Base-by-base conservation (phyloP, 2,797 vertebrate species). In the Darevskia nairensis region DNA sequence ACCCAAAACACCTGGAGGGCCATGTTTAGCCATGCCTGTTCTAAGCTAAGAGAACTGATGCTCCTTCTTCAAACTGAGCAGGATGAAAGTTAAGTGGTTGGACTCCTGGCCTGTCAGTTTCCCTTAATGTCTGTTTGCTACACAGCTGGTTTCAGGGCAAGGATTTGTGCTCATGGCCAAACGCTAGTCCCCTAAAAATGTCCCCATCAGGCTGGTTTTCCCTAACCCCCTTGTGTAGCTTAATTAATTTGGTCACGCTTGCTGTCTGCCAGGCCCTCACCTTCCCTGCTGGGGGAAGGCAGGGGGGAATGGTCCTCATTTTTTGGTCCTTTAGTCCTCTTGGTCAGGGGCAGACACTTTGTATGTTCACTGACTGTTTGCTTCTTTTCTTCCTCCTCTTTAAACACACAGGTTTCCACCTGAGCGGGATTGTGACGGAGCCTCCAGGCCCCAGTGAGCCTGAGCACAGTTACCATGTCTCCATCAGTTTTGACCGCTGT, bases 401-500 rank as follows among this genome's bases (percentile, higher is more conserved):
- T 50, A 15, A 21, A 41, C 35, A 0, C 23, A 1, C 90, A 97
- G 96, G 96, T 4, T 97, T 97, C 90, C 96, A 97, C 80, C 92
- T 97, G 80, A 97, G 96, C 2, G 96, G 96, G 2, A 96, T 90
- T 10, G 88, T 97, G 75, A 94, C 93, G 2, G 96, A 97, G 71
- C n/a, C 91, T 0, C 89, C 92, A 0, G 80, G 82, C 64, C 94
- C 95, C 0, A 95, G 94, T 0, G 95, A 96, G 76, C 94, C 95
- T 0, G 96, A 96, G 84, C 94, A 88, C 35, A 91, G 94, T 25
- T 96, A 94, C 91, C 96, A 94, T 7, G 96, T 97, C 50, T 96
- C 96, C 87, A 94, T 97, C 92, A 96, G 96, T 89, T 97, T 97
- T 25, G 96, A 97, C 89, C 95, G 96, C 68, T 97, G 96, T 89